A percentile compares a stretch with the other conserved stretches of the same genome.
Conservation (phyloP, 2,888 invertebrate genomes). For the Mamestra brassicae region DNA sequence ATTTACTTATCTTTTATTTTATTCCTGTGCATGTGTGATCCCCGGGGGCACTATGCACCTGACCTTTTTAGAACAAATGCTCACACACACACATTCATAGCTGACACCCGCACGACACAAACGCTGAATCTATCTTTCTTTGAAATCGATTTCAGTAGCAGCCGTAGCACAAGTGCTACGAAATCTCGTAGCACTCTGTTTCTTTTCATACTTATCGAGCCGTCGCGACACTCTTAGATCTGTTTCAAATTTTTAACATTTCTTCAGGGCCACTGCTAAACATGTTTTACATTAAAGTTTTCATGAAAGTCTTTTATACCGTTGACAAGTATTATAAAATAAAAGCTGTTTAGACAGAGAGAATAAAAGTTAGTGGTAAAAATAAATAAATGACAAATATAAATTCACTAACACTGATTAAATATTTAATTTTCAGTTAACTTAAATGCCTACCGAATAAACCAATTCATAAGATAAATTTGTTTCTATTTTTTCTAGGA, state of each 20-base stretch:
- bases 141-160: not conserved
- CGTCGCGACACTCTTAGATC: not conserved
- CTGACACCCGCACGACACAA: not conserved
- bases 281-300: not conserved
- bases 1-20: not conserved
- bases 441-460: not conserved
- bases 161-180: constrained; percentile 54
- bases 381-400: not conserved
- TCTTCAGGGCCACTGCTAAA: not conserved
- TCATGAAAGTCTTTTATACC: not conserved
- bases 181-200: constrained; percentile 45
- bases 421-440: not conserved
- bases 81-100: not conserved
- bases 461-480: not conserved
- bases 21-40: not conserved
- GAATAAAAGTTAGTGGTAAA: not conserved
- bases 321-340: not conserved
- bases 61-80: not conserved
- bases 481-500: not conserved
- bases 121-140: not conserved
- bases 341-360: not conserved
- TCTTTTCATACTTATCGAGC: not conserved
- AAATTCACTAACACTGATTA: not conserved
- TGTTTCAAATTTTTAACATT: not conserved
- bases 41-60: not conserved